Evolutionary conservation across 2,113 vertebrate genomes (phyloP).

Genomic region (Prinia subflava): DNA sequence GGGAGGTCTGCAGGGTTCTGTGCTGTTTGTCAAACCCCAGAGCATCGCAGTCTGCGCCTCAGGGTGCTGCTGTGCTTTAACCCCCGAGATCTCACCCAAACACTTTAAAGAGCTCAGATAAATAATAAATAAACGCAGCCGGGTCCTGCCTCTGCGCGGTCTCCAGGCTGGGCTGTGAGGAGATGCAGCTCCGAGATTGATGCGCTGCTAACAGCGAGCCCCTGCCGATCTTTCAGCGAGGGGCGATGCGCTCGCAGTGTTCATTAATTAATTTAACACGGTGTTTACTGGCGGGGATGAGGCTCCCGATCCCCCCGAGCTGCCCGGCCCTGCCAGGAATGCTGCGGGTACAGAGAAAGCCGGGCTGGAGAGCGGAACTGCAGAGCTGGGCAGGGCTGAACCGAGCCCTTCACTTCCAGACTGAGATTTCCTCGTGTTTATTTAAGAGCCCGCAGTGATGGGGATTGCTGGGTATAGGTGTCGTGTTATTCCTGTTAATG

Average conservation of each 20-base stretch:
- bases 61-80: neutral
- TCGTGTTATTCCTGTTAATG: conserved; percentile 36
- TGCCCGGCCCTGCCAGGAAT: neutral
- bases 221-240: too few relatives aligned
- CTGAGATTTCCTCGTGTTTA: conserved; percentile 42
- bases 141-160: neutral
- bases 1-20: neutral
- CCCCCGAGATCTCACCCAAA: too few relatives aligned
- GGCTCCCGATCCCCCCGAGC: neutral
- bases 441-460: conserved; percentile 5
- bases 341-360: neutral
- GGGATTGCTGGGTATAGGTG: neutral
- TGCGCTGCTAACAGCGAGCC: too few relatives aligned
- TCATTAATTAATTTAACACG: too few relatives aligned
- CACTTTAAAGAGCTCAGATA: neutral
- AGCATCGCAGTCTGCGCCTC: neutral
- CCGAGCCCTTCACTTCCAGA: neutral
- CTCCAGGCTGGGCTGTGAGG: neutral
- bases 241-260: too few relatives aligned
- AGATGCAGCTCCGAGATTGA: neutral
- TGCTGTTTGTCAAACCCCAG: neutral
- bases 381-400: neutral
- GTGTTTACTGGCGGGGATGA: conserved; percentile 28
- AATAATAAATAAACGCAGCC: neutral
- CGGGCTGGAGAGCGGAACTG: neutral